phyloP scores from a whole-genome alignment of 23 tunicate species.

The Styela plicata region DNA sequence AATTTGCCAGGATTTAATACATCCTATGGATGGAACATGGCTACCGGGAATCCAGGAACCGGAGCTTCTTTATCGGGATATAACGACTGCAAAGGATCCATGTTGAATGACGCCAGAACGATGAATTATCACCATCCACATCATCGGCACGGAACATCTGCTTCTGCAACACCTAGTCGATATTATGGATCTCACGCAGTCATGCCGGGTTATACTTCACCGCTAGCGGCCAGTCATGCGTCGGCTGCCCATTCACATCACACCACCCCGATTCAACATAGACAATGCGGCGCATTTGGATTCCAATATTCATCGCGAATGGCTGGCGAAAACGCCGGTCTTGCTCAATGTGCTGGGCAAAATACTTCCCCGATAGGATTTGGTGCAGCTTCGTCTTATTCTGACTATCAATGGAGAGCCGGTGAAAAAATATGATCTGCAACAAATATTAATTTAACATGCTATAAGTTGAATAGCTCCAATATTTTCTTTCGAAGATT shows the following conservation, averaged over 20 bases:
- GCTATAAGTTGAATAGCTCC: too few relatives aligned
- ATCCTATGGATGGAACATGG: conserved; percentile 7
- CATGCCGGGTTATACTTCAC: conserved; percentile 6
- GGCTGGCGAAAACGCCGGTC: background rate
- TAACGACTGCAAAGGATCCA: conserved; percentile 10
- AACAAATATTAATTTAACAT: too few relatives aligned
- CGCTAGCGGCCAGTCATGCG: background rate
- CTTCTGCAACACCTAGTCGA: background rate
- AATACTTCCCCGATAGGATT: conserved; percentile 6
- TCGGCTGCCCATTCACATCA: background rate
- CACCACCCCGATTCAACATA: background rate
- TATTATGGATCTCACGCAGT: conserved; percentile 7
- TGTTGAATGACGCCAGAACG: background rate
- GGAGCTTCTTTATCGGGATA: background rate
- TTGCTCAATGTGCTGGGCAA: conserved; percentile 3
- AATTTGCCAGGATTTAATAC: conserved; percentile 21
- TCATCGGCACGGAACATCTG: background rate
- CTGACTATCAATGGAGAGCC: conserved; percentile 25
- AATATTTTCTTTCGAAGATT: too few relatives aligned
- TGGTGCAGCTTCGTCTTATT: conserved; percentile 3
- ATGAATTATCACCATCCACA: conserved; percentile 4
- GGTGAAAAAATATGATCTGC: conserved; percentile 20
- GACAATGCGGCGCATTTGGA: conserved; percentile 20
- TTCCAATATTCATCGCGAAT: conserved; percentile 19
- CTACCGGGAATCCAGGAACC: background rate